These are phyloP conservation scores for Popillia japonica DNA, from an alignment of 1,140 invertebrate species.

Conservation along the genomic window DNA sequence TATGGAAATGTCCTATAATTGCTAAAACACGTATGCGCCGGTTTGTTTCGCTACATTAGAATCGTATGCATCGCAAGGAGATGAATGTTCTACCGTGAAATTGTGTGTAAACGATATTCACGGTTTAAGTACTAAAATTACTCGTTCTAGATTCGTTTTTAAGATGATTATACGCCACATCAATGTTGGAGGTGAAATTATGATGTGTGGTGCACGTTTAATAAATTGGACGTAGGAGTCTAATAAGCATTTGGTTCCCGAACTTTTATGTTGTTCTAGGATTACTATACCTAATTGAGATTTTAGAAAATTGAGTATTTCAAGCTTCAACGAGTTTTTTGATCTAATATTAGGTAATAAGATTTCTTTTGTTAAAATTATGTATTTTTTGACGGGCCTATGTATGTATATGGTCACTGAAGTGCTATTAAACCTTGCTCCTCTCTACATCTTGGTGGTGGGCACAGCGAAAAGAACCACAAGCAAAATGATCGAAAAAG, in stretches of 20 bases:
- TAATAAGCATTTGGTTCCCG: slow-evolving; percentile 6
- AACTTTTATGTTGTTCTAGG: background rate
- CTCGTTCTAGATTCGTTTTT: background rate
- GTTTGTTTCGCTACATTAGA: background rate
- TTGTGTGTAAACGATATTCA: background rate
- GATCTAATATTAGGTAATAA: no score
- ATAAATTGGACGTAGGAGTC: slow-evolving; percentile 3
- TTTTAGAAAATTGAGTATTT: no score
- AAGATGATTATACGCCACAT: background rate
- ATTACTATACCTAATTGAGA: background rate
- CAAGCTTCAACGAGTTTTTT: no score
- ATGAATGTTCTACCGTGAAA: slow-evolving; percentile 4
- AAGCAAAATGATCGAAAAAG: no score
- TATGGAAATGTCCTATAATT: background rate
- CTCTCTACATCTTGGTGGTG: no score
- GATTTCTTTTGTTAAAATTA: no score
- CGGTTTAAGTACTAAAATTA: background rate
- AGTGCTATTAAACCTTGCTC: no score
- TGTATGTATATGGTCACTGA: no score
- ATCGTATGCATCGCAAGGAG: background rate
- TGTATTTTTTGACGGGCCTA: no score
- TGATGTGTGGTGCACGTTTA: background rate
- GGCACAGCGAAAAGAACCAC: no score
- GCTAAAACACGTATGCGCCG: background rate
- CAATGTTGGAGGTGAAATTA: background rate